These are phyloP conservation scores for Zaprionus tsacasi DNA, from an alignment of 1,140 invertebrate species.

Conservation along the genomic window DNA sequence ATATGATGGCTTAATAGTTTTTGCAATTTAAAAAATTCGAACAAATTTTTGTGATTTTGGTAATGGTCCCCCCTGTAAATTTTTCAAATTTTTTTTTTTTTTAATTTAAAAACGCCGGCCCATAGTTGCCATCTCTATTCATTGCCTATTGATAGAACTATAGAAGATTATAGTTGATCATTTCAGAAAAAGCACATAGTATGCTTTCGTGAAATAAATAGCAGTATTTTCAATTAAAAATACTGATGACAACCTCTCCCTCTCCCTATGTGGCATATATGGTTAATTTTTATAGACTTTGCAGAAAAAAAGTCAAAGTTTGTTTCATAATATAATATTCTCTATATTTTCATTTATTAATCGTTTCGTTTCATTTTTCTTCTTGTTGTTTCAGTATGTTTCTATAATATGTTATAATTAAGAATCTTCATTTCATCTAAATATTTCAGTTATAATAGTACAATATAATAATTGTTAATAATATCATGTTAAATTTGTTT, in stretches of 20 bases:
- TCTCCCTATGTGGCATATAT: not conserved
- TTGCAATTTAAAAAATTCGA: too few species aligned
- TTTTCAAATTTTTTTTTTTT: too few species aligned
- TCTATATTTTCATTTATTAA: slow-evolving; percentile 83
- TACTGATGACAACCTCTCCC: not conserved
- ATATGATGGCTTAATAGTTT: too few species aligned
- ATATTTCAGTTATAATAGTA: slow-evolving; percentile 84
- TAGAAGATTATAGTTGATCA: too few species aligned
- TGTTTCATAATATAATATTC: slow-evolving; percentile 84
- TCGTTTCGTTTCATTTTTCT: slow-evolving; percentile 69
- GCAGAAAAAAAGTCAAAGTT: not conserved
- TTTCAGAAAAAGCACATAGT: too few species aligned
- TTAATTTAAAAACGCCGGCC: too few species aligned
- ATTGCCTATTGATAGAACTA: too few species aligned
- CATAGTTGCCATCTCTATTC: too few species aligned
- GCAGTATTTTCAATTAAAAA: not conserved
- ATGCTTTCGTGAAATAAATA: too few species aligned
- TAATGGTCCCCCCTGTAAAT: too few species aligned
- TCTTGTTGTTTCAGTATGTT: slow-evolving; percentile 75
- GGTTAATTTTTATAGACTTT: not conserved
- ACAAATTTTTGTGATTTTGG: too few species aligned
- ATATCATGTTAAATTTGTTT: slow-evolving; percentile 66
- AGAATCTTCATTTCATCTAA: slow-evolving; percentile 84
- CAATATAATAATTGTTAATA: slow-evolving; percentile 83
- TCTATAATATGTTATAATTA: slow-evolving; percentile 84